Conservation (phyloP, 2,113 vertebrate species). For the Noctilio leporinus region DNA sequence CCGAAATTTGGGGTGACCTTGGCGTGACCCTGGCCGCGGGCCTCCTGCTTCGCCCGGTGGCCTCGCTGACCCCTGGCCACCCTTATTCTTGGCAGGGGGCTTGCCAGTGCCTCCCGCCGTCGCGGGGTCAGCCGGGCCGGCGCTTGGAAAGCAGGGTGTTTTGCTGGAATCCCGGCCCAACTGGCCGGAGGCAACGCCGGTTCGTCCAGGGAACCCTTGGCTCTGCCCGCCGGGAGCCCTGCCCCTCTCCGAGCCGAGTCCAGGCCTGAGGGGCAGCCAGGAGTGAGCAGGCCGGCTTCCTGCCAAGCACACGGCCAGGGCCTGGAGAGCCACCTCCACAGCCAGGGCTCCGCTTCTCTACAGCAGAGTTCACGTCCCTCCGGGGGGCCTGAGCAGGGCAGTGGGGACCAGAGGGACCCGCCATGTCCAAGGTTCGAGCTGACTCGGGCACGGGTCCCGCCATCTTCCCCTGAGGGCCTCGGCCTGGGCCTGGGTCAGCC, state of each 20-base stretch:
- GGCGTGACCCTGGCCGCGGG: not conserved
- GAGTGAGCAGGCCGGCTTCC: not conserved
- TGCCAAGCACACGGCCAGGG: not conserved
- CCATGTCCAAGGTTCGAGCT: too few relatives aligned
- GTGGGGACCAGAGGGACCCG: not conserved
- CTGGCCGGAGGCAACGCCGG: constrained; percentile 19
- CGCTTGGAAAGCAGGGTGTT: not conserved
- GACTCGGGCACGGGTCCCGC: not conserved
- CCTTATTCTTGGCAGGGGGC: not conserved
- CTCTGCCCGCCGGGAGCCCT: constrained; percentile 32
- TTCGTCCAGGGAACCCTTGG: constrained; percentile 60
- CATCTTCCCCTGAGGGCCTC: not conserved
- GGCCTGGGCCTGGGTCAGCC: not conserved
- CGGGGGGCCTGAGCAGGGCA: not conserved
- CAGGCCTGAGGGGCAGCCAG: constrained; percentile 47
- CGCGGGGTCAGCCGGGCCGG: not conserved
- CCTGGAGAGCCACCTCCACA: not conserved
- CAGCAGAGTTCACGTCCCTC: not conserved
- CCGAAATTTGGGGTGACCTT: not conserved
- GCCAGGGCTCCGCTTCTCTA: not conserved
- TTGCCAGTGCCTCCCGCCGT: not conserved
- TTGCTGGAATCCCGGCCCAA: not conserved
- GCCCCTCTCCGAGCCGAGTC: not conserved
- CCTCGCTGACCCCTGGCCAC: not conserved
- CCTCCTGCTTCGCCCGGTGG: not conserved